phyloP scores from a whole-genome alignment of 2,797 vertebrate genomes.

The Poeciliopsis paucimaculata region DNA sequence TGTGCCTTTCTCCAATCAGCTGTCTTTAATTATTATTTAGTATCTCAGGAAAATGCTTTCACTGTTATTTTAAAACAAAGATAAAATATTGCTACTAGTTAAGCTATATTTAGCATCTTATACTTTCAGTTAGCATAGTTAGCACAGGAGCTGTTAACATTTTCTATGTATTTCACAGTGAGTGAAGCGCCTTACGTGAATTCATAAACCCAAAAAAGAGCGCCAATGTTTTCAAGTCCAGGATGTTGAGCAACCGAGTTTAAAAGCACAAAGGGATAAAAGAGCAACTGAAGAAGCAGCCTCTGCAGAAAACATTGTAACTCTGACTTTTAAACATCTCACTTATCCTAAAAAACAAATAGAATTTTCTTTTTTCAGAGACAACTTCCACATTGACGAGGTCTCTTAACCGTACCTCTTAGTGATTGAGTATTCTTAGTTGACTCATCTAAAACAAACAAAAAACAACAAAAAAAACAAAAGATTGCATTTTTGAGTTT shows the following conservation, averaged over 20 bases:
- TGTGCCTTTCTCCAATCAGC: neutral
- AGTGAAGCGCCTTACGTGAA: neutral
- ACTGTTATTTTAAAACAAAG: neutral
- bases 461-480: neutral
- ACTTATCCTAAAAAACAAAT: neutral
- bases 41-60: neutral
- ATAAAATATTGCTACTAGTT: no score
- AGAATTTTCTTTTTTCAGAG: neutral
- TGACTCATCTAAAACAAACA: neutral
- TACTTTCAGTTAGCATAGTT: neutral
- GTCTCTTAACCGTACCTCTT: neutral
- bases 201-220: neutral
- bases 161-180: neutral
- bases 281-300: neutral
- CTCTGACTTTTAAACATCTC: neutral
- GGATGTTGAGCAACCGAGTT: neutral
- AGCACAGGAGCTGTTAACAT: neutral
- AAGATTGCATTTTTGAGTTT: neutral
- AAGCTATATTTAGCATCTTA: no score
- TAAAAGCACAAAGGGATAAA: neutral
- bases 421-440: neutral
- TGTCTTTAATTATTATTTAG: neutral
- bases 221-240: neutral
- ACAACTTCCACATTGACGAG: neutral
- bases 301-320: neutral